phyloP scores from a whole-genome alignment of 2,113 vertebrate genomes.

The Riparia riparia region DNA sequence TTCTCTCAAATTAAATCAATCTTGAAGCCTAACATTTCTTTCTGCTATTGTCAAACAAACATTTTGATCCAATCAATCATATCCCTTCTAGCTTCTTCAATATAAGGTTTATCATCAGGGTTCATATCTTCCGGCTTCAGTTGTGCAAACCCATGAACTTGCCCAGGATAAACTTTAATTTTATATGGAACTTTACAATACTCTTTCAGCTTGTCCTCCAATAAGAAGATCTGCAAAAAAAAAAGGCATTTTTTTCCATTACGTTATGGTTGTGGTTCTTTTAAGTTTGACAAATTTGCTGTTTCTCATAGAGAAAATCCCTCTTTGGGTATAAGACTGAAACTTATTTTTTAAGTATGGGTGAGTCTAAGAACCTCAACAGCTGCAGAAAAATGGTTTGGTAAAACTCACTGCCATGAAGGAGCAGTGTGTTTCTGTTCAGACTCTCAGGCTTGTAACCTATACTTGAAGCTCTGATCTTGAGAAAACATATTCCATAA shows the following conservation, averaged over 20 bases:
- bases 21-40: not conserved
- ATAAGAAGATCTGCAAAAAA: conserved; percentile 74
- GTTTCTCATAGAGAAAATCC: not conserved
- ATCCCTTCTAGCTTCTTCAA: conserved; percentile 88
- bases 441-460: not conserved
- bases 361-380: not conserved
- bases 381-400: not conserved
- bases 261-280: not conserved
- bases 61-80: conserved; percentile 89
- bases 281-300: not conserved
- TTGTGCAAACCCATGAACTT: conserved; percentile 93
- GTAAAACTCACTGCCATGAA: not conserved
- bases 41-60: conserved; percentile 75
- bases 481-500: not conserved
- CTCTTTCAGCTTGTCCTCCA: conserved; percentile 85
- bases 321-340: not conserved
- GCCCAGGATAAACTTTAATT: conserved; percentile 90
- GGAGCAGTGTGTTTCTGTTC: not conserved
- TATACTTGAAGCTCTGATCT: not conserved
- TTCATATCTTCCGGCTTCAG: conserved; percentile 88
- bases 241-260: not conserved
- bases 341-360: not conserved
- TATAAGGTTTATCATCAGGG: conserved; percentile 80
- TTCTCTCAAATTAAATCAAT: not conserved
- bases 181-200: conserved; percentile 84